Conservation (phyloP, 1,140 invertebrate species). For the Drosophila lacteicornis region DNA sequence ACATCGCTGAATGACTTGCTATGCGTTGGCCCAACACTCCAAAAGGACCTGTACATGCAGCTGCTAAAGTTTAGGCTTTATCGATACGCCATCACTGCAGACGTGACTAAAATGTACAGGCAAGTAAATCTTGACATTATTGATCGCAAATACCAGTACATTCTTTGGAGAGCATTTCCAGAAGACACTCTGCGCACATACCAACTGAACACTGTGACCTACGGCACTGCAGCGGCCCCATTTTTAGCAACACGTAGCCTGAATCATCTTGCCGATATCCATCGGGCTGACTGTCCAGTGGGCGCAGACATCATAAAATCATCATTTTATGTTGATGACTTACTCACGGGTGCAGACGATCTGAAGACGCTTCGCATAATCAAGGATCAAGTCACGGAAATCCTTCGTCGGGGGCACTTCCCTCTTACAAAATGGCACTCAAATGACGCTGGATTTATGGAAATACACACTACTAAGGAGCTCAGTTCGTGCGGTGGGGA, state of each 20-base stretch:
- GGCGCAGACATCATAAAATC: too few relatives aligned
- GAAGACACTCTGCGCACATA: conserved; percentile 9
- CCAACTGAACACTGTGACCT: conserved; percentile 26
- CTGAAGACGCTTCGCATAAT: too few relatives aligned
- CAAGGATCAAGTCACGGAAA: conserved; percentile 22
- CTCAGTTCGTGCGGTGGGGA: not conserved
- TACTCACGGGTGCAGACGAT: too few relatives aligned
- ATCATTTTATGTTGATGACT: too few relatives aligned
- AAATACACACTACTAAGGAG: not conserved
- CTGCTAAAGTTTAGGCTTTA: conserved; percentile 1
- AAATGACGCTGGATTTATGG: not conserved
- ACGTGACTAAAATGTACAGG: conserved; percentile 3
- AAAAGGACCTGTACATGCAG: not conserved
- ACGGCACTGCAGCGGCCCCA: not conserved
- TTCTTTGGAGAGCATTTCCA: too few relatives aligned
- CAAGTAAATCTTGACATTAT: conserved; percentile 6
- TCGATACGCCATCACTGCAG: not conserved
- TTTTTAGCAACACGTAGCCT: conserved; percentile 21
- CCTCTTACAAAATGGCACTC: conserved; percentile 15
- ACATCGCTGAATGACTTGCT: not conserved
- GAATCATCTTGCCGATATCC: not conserved
- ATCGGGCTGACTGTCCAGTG: too few relatives aligned
- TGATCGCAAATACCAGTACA: conserved; percentile 64
- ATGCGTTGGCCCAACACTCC: not conserved
- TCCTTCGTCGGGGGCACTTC: conserved; percentile 10